These are phyloP conservation scores for Andricus quercusramuli DNA, from an alignment of 2,888 invertebrate species.

Conservation along the genomic window DNA sequence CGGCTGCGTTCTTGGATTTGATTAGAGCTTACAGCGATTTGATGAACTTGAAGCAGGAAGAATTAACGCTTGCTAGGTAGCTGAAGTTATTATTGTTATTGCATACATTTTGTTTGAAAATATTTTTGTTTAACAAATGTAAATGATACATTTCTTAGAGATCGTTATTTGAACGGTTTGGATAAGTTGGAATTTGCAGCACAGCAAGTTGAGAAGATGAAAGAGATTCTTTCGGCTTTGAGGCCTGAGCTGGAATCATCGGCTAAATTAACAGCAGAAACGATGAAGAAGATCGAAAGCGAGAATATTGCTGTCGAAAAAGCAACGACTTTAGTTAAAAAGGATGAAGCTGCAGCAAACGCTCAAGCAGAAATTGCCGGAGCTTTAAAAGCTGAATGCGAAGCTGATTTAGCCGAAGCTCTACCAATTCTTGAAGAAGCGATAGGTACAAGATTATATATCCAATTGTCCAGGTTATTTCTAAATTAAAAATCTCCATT, in stretches of 20 bases:
- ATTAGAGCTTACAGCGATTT: conserved; percentile 88
- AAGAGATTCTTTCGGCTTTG: conserved; percentile 85
- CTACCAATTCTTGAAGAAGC: conserved; percentile 90
- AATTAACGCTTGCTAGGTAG: conserved; percentile 83
- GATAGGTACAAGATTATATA: conserved; percentile 68
- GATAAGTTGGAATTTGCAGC: conserved; percentile 89
- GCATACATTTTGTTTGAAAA: neutral
- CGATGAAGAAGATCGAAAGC: conserved; percentile 87
- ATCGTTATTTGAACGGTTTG: conserved; percentile 88
- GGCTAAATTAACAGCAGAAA: conserved; percentile 86
- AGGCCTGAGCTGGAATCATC: conserved; percentile 88
- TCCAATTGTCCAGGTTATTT: too few species aligned
- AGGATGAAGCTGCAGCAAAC: conserved; percentile 93
- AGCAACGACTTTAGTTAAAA: conserved; percentile 88
- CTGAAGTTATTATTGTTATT: neutral
- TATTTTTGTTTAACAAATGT: neutral
- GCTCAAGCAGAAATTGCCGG: conserved; percentile 92
- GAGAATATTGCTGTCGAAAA: conserved; percentile 89
- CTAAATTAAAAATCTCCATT: conserved; percentile 1
- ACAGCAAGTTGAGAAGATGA: conserved; percentile 88
- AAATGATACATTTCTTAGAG: conserved; percentile 76
- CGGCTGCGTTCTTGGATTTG: conserved; percentile 91
- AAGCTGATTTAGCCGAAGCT: conserved; percentile 93
- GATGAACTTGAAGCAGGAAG: conserved; percentile 86
- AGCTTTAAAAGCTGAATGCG: conserved; percentile 92